Conservation (phyloP, 2,113 vertebrate species). For the Campylomormyrus tamandua region DNA sequence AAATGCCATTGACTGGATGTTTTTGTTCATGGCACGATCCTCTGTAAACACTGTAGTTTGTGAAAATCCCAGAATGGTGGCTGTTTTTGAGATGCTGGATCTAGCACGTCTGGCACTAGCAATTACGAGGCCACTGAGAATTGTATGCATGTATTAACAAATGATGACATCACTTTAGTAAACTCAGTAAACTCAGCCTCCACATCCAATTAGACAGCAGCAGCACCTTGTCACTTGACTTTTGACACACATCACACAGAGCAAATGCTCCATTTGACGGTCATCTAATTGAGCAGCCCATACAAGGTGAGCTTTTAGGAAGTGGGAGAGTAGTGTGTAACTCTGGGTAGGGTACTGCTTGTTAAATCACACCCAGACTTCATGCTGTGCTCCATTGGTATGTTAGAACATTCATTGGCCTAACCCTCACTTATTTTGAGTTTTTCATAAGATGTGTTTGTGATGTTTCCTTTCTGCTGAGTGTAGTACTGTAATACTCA, state of each 20-base stretch:
- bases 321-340: constrained; percentile 17
- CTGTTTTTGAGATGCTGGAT: neutral
- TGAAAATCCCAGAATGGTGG: neutral
- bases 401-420: neutral
- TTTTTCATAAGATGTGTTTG: neutral
- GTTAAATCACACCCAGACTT: constrained; percentile 43
- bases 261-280: constrained; percentile 25
- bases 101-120: neutral
- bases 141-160: neutral
- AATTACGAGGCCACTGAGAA: neutral
- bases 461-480: neutral
- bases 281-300: constrained; percentile 44
- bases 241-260: constrained; percentile 33
- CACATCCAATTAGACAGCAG: constrained; percentile 8
- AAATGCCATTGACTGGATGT: neutral
- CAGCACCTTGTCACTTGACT: constrained; percentile 24
- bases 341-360: constrained; percentile 37
- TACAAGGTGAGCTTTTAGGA: constrained; percentile 53
- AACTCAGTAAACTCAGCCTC: neutral
- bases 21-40: neutral
- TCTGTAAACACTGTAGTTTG: neutral
- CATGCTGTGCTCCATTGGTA: neutral
- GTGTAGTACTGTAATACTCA: neutral
- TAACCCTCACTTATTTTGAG: neutral
- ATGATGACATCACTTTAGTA: neutral